Evolutionary conservation across 2,797 vertebrate species (phyloP).

Genomic region (Falco rusticolus): DNA sequence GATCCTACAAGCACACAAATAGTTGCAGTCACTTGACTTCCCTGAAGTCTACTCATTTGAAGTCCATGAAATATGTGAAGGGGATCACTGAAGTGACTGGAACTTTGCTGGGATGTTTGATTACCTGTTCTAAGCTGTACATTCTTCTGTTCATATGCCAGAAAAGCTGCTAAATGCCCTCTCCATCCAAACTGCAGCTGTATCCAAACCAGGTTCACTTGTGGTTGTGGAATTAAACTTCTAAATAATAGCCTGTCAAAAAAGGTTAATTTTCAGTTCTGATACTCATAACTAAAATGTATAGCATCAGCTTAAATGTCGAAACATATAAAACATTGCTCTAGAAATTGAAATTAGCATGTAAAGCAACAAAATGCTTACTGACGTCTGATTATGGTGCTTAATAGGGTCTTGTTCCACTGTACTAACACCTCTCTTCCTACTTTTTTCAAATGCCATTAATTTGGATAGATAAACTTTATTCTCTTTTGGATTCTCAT

Average conservation of each 20-base stretch:
- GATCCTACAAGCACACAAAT: neutral
- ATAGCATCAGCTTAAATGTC: constrained; percentile 27
- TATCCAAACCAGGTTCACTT: neutral
- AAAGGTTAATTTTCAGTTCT: constrained; percentile 27
- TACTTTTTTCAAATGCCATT: neutral
- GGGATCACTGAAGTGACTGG: neutral
- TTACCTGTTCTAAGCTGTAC: neutral
- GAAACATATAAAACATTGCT: neutral
- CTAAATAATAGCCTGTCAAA: constrained; percentile 32
- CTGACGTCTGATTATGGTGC: constrained; percentile 12
- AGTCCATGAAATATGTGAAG: neutral
- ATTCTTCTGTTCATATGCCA: neutral
- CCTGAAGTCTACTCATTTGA: neutral
- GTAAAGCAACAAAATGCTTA: neutral
- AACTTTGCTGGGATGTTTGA: neutral
- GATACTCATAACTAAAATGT: neutral
- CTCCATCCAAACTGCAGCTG: neutral
- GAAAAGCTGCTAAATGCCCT: neutral
- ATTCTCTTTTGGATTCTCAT: neutral
- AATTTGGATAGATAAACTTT: neutral
- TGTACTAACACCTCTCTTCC: neutral
- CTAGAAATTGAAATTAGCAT: constrained; percentile 21
- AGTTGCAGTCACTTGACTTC: neutral
- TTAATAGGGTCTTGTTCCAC: neutral
- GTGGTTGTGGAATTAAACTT: neutral